Evolutionary conservation across 1,140 invertebrate species (phyloP).

Genomic region (Bombyx mandarina): DNA sequence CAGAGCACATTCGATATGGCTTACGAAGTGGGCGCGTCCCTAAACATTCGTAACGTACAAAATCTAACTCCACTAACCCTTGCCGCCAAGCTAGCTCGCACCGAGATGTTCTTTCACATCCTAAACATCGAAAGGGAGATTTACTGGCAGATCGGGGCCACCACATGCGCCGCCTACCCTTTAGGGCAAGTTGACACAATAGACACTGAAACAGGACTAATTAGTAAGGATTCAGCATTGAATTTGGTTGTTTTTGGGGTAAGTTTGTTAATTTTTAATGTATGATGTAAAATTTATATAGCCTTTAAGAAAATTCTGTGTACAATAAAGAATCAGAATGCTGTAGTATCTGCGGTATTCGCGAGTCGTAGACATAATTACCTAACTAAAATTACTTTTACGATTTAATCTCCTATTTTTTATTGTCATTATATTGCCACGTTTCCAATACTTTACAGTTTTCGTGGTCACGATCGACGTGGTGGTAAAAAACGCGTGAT

Average conservation of each 20-base stretch:
- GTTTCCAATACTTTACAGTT: too few relatives aligned
- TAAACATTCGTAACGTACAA: conserved; percentile 88
- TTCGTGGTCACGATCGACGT: too few relatives aligned
- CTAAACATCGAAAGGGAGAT: conserved; percentile 95
- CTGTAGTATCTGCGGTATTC: too few relatives aligned
- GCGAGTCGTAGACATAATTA: too few relatives aligned
- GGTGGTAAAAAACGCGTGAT: too few relatives aligned
- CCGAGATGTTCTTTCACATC: conserved; percentile 97
- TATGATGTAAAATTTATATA: too few relatives aligned
- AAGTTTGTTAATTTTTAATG: conserved; percentile 34
- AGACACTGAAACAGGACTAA: conserved; percentile 89
- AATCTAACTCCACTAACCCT: conserved; percentile 94
- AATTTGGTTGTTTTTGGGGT: conserved; percentile 99
- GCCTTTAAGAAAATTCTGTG: too few relatives aligned
- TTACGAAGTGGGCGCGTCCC: conserved; percentile 89
- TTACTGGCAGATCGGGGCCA: conserved; percentile 96
- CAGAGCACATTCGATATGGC: conserved; percentile 95
- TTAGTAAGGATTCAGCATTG: conserved; percentile 93
- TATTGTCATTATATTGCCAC: too few relatives aligned
- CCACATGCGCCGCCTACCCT: conserved; percentile 97
- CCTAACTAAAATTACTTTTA: too few relatives aligned
- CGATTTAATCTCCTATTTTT: too few relatives aligned
- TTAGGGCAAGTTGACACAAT: conserved; percentile 97
- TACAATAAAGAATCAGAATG: too few relatives aligned
- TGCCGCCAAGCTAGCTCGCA: conserved; percentile 92